Percentiles rank a stretch among this genome's conserved stretches.
These are phyloP conservation scores for Umimayanthus kanabou DNA, from an alignment of 92 coral and sea anemone genomes.

Conservation along the genomic window DNA sequence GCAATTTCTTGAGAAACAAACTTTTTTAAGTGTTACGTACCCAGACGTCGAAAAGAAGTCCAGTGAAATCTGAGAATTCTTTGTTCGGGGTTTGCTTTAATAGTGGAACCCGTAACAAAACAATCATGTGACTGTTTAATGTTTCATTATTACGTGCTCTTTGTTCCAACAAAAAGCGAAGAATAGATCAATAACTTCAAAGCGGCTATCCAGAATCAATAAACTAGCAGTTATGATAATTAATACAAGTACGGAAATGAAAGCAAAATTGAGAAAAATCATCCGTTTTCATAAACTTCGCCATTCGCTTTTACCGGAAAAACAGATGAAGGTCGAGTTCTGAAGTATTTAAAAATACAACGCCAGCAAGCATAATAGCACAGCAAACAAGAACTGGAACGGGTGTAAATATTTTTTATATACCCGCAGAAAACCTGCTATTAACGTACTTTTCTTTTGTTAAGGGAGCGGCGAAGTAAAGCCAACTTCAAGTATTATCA, in stretches of 20 bases:
- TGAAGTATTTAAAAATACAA: background rate
- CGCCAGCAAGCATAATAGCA: background rate
- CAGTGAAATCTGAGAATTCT: constrained; percentile 13
- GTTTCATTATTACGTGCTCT: constrained; percentile 6
- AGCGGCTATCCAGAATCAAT: background rate
- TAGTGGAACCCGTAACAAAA: background rate
- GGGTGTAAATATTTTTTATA: background rate
- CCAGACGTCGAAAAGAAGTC: background rate
- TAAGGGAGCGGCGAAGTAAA: background rate
- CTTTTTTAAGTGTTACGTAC: background rate
- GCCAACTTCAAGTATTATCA: background rate
- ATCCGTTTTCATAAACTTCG: no score
- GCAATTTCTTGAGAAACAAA: background rate
- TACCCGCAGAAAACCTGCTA: constrained; percentile 3
- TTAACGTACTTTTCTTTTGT: no score
- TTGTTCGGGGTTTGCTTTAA: constrained; percentile 14
- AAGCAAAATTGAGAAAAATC: background rate
- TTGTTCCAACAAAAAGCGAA: background rate
- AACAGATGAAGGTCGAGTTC: background rate
- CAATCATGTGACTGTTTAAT: constrained; percentile 24
- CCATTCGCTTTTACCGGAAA: background rate
- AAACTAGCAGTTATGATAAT: background rate
- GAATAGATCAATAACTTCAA: background rate
- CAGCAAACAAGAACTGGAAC: background rate
- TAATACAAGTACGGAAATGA: background rate